Conservation (phyloP, 2,888 invertebrate genomes). For the Drosophila monieri region DNA sequence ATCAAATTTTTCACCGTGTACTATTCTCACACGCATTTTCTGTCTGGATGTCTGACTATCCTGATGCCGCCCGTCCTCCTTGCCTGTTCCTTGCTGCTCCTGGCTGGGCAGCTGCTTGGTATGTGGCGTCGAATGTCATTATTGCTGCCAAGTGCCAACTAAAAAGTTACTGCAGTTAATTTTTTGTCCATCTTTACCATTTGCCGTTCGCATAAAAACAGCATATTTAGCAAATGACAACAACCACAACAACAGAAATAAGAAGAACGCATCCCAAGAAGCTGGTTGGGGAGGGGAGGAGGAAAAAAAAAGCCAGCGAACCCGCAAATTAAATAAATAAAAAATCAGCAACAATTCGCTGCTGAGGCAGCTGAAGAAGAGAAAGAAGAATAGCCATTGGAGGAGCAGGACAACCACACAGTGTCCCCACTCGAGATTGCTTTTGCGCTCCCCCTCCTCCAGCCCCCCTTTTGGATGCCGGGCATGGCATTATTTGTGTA, state of each 20-base stretch:
- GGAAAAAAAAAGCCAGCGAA: slow-evolving; percentile 35
- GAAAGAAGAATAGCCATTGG: slow-evolving; percentile 18
- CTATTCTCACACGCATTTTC: slow-evolving; percentile 7
- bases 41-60: slow-evolving; percentile 15
- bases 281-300: too few species aligned
- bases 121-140: slow-evolving; percentile 83
- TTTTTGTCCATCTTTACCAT: slow-evolving; percentile 71
- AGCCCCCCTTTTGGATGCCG: background rate
- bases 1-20: background rate
- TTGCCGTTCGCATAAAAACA: slow-evolving; percentile 79
- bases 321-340: slow-evolving; percentile 81
- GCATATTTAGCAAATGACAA: slow-evolving; percentile 83
- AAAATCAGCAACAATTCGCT: slow-evolving; percentile 64
- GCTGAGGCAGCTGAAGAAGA: slow-evolving; percentile 22
- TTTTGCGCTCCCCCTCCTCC: background rate
- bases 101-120: slow-evolving; percentile 72
- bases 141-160: slow-evolving; percentile 82
- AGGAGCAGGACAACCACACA: slow-evolving; percentile 19
- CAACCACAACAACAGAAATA: slow-evolving; percentile 63
- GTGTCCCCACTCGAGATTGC: slow-evolving; percentile 17
- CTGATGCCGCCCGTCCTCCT: slow-evolving; percentile 26
- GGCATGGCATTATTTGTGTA: slow-evolving; percentile 81
- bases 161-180: slow-evolving; percentile 80
- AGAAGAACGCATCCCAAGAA: slow-evolving; percentile 20
- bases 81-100: slow-evolving; percentile 19